Percentiles rank a stretch among this genome's conserved stretches.
Evolutionary conservation across 2,888 invertebrate species (phyloP).

Genomic region (Xestoiulus laeticollis): DNA sequence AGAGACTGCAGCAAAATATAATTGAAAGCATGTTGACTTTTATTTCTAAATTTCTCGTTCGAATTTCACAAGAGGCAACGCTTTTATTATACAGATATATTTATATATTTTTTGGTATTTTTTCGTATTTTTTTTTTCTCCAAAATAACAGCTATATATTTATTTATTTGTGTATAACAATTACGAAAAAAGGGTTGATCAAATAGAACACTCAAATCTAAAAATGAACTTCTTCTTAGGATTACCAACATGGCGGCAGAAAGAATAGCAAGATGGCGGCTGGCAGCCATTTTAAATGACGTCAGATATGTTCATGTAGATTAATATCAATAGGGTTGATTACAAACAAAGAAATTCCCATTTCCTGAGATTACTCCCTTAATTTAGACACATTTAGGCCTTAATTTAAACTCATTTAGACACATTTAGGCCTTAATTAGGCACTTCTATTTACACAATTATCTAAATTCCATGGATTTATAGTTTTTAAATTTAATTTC

Average conservation of each 20-base stretch:
- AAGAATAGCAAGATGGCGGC: neutral
- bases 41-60: neutral
- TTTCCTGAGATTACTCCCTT: neutral
- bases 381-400: too few relatives aligned
- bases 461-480: too few relatives aligned
- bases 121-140: neutral
- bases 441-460: neutral
- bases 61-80: neutral
- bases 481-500: too few relatives aligned
- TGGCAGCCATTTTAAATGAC: neutral
- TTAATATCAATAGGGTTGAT: neutral
- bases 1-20: neutral
- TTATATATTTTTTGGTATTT: neutral
- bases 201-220: neutral
- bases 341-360: neutral
- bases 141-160: constrained; percentile 7
- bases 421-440: neutral
- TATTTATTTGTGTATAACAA: neutral
- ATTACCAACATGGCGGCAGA: neutral
- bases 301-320: neutral
- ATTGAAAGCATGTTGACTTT: neutral
- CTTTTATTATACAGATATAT: too few relatives aligned
- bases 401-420: too few relatives aligned
- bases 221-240: neutral
- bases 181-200: neutral